These are phyloP conservation scores for Melanerpes formicivorus DNA, from an alignment of 2,113 vertebrate genomes.

Conservation along the genomic window DNA sequence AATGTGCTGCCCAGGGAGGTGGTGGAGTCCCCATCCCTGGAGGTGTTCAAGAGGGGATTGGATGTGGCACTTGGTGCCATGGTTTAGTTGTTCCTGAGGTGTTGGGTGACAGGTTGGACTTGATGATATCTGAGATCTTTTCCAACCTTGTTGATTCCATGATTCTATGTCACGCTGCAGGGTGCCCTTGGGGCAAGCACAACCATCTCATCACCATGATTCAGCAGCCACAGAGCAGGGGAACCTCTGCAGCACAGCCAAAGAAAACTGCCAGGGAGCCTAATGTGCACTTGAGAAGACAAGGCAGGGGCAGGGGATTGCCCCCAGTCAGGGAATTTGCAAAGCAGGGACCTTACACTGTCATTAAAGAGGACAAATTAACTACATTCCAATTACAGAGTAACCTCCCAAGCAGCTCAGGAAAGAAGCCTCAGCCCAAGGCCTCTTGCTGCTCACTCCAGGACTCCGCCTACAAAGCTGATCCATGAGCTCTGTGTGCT, in stretches of 20 bases:
- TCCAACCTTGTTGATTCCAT: no score
- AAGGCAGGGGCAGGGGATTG: background rate
- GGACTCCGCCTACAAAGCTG: background rate
- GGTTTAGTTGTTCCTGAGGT: no score
- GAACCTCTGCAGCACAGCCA: background rate
- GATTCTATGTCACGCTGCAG: background rate
- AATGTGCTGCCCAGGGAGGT: no score
- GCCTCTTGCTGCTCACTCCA: background rate
- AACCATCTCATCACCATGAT: accelerated
- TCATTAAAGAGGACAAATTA: conserved; percentile 14
- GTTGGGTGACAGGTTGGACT: no score
- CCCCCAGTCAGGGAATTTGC: conserved; percentile 30
- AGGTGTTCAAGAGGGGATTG: no score
- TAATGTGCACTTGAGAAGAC: conserved; percentile 12
- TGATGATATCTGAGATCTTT: no score
- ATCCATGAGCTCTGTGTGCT: accelerated
- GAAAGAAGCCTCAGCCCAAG: background rate
- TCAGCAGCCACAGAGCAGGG: background rate
- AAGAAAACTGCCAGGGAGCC: background rate
- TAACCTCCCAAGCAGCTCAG: background rate
- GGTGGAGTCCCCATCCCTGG: no score
- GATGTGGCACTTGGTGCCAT: no score
- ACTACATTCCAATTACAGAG: conserved; percentile 21
- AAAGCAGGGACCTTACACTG: background rate
- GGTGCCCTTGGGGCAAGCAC: background rate